These are phyloP conservation scores for Pristionchus arcanus DNA, from an alignment of 2,888 invertebrate genomes.

Conservation along the genomic window DNA sequence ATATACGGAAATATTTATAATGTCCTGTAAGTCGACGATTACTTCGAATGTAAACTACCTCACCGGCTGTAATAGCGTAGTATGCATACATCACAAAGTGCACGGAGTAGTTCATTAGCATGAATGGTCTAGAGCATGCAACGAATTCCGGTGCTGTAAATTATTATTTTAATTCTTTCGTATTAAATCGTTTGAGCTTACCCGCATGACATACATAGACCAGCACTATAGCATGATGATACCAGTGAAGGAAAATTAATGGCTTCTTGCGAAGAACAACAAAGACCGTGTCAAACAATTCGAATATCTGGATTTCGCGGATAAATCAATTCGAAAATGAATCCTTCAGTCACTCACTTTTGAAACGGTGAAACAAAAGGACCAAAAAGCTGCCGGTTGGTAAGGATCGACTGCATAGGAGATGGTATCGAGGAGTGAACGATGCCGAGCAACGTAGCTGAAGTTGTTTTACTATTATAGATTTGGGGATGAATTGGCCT, in stretches of 20 bases:
- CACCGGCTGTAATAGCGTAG: constrained; percentile 73
- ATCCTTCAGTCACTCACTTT: constrained; percentile 55
- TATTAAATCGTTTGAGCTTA: constrained; percentile 30
- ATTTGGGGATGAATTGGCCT: too few species aligned
- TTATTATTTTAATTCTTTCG: too few species aligned
- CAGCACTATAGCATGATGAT: constrained; percentile 95
- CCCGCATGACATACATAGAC: constrained; percentile 89
- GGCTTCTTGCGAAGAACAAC: constrained; percentile 89
- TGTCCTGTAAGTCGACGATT: too few species aligned
- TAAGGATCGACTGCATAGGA: constrained; percentile 71
- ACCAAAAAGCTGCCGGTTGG: constrained; percentile 78
- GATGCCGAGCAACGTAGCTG: constrained; percentile 45
- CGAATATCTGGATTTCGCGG: constrained; percentile 65
- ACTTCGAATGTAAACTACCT: not conserved
- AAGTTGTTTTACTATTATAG: not conserved
- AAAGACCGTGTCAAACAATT: constrained; percentile 90
- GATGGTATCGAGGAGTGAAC: constrained; percentile 70
- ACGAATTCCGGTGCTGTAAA: not conserved
- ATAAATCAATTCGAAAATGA: not conserved
- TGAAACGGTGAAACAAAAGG: constrained; percentile 72
- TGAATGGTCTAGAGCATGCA: constrained; percentile 74
- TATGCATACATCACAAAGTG: constrained; percentile 81
- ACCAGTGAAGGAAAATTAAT: constrained; percentile 86
- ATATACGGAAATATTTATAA: not conserved
- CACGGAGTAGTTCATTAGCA: constrained; percentile 82